These are phyloP conservation scores for Eupithecia centaureata DNA, from an alignment of 2,888 invertebrate genomes.

Conservation along the genomic window DNA sequence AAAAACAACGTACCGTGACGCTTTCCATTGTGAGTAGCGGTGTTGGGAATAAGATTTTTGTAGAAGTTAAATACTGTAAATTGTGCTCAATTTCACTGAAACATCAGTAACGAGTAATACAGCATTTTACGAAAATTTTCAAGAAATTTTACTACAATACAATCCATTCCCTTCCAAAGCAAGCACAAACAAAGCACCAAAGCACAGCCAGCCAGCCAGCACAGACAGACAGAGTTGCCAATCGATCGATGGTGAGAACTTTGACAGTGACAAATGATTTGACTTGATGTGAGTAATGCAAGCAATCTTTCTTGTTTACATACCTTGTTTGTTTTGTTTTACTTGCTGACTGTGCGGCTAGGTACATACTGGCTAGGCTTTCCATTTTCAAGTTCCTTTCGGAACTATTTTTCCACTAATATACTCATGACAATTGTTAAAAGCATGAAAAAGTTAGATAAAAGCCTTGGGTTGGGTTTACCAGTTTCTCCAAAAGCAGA, in stretches of 20 bases:
- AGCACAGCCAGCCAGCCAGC: too few species aligned
- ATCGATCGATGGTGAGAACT: too few species aligned
- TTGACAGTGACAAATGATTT: too few species aligned
- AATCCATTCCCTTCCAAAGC: background rate
- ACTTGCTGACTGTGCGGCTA: background rate
- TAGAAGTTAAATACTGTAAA: constrained; percentile 1
- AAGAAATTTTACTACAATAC: background rate
- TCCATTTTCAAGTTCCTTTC: background rate
- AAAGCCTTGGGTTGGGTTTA: constrained; percentile 76
- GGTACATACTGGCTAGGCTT: too few species aligned
- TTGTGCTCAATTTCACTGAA: background rate
- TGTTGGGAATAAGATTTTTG: background rate
- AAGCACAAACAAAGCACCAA: too few species aligned
- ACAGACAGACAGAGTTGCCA: too few species aligned
- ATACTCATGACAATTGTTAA: constrained; percentile 28
- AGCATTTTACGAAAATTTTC: constrained; percentile 13
- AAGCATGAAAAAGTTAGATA: constrained; percentile 65
- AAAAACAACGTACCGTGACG: constrained; percentile 54
- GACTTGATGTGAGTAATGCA: too few species aligned
- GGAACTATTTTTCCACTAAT: background rate
- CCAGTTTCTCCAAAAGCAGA: constrained; percentile 74
- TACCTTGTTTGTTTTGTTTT: constrained; percentile 5
- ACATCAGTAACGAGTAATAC: constrained; percentile 27
- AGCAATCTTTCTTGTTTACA: too few species aligned
- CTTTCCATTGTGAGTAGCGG: constrained; percentile 61